A percentile compares a stretch with the other conserved stretches of the same genome.
Evolutionary conservation across 2,888 invertebrate species (phyloP).

Genomic region (Eucera pruinosa): DNA sequence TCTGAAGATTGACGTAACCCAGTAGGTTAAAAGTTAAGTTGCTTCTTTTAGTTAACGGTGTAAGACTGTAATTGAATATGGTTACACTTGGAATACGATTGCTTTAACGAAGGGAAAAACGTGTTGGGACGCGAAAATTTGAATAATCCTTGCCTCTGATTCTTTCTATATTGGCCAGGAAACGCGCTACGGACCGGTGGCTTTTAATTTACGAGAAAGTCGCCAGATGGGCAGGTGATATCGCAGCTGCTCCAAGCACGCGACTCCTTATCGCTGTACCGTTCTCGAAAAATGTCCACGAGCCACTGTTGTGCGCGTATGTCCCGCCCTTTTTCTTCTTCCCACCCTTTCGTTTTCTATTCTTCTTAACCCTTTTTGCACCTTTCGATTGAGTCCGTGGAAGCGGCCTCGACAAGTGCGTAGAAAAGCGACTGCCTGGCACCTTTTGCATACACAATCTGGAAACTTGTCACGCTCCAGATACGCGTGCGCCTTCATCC

Average conservation of each 20-base stretch:
- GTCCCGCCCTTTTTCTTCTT: background rate
- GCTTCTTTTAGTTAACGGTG: too few relatives aligned
- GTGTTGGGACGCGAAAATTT: too few relatives aligned
- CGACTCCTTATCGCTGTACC: constrained; percentile 36
- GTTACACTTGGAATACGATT: too few relatives aligned
- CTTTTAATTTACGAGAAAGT: constrained; percentile 67
- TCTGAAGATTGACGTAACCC: too few relatives aligned
- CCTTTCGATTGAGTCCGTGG: background rate
- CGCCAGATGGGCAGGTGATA: constrained; percentile 75
- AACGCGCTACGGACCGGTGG: constrained; percentile 34
- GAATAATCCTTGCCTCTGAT: too few relatives aligned
- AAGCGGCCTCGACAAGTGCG: too few relatives aligned
- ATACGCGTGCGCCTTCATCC: constrained; percentile 73
- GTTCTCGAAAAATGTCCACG: constrained; percentile 6
- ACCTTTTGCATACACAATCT: constrained; percentile 54
- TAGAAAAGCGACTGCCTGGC: too few relatives aligned
- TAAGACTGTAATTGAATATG: too few relatives aligned
- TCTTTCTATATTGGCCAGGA: too few relatives aligned
- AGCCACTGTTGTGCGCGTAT: background rate
- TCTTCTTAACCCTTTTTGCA: background rate
- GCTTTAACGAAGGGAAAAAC: too few relatives aligned
- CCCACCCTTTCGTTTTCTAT: background rate
- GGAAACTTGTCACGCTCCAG: constrained; percentile 74
- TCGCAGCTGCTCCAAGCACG: constrained; percentile 70
- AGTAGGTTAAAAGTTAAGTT: too few relatives aligned